Conservation (phyloP, 64 coral and sea anemone genomes). For the Platygyra sinensis region DNA sequence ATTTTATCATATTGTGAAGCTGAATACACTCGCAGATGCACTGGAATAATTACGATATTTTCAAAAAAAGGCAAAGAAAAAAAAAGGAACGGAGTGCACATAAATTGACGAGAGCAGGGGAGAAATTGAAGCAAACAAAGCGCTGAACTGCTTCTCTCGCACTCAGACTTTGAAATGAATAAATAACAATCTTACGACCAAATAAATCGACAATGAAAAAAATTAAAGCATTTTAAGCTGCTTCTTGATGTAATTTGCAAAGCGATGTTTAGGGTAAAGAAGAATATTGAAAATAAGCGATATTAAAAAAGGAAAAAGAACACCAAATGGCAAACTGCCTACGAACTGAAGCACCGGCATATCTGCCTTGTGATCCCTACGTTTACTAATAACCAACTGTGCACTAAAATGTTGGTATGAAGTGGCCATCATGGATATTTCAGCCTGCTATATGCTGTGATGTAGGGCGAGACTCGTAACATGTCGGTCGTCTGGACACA, state of each 20-base stretch:
- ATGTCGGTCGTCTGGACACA: not conserved
- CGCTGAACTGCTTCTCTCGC: not conserved
- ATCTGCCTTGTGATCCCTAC: not conserved
- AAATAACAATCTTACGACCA: too few relatives aligned
- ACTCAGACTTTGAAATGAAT: conserved; percentile 1
- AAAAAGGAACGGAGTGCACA: not conserved
- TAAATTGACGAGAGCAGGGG: not conserved
- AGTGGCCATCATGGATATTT: not conserved
- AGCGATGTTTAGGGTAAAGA: too few relatives aligned
- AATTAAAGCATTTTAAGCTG: not conserved
- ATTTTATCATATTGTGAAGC: conserved; percentile 20
- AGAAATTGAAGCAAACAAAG: not conserved
- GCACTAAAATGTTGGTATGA: not conserved
- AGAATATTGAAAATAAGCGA: too few relatives aligned
- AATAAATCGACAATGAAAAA: not conserved
- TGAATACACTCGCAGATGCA: not conserved
- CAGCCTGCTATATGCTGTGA: not conserved
- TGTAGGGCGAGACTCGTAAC: not conserved
- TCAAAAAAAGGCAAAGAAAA: not conserved
- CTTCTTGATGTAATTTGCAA: not conserved
- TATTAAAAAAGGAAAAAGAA: too few relatives aligned
- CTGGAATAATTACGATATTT: not conserved
- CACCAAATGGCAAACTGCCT: too few relatives aligned
- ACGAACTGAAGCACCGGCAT: too few relatives aligned
- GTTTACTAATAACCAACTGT: conserved; percentile 1